Evolutionary conservation across 2,888 invertebrate genomes (phyloP), one percentile per base, ranked within the genome.

Genomic region (Idaea biselata): DNA sequence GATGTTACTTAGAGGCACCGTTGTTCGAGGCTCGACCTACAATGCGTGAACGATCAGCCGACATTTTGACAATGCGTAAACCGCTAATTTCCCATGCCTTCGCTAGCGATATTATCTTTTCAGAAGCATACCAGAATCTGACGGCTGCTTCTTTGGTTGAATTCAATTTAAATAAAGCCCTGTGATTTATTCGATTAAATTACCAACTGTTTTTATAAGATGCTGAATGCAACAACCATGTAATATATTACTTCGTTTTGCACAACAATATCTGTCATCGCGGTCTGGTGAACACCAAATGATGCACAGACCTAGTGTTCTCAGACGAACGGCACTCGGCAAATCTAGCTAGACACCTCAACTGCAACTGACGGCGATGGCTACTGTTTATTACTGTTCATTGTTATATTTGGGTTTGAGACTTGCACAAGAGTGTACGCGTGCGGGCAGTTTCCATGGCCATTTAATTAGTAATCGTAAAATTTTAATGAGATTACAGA

Each of bases 1-100:
- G 66, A 66, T 75, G 76, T 68, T 73, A 71, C 76, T 72, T 76
- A 72, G 59, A 73, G 73, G 74, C 77, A 83, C 88, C 84, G 89
- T 87, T 87, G 81, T 73, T 60, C 74, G 81, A 79, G 80, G 76
- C 75, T 72, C 72, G 76, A 74, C 76, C 76, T 71, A 75, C 64
- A 63, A 60, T 68, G 62, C 71, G 75, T 78, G 76, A 77, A 77
- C 70, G 74, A 73, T 78, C 74, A 72, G 65, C 68, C 68, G 69
- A 74, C 75, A 75, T 77, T 82, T 69, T 74, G 78, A 83, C 81
- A 82, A 81, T 80, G 75, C 65, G 63, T 63, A 55, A 55, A 18
- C 56, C 56, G 56, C 56, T 18, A 56, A 56, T 60, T 71, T 73
- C 70, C 71, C 75, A 73, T 67, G 67, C 67, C 64, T 44, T 63